Evolutionary conservation across 2,113 vertebrate genomes (phyloP).

Genomic region (Xenopus tropicalis): UCB_Xtro_10.0 CM004445.2:115577001-115577500

Average conservation of each 20-base stretch:
- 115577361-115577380: slow-evolving; percentile 43
- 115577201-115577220: slow-evolving; percentile 61
- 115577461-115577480: slow-evolving; percentile 39
- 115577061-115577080: too few species aligned
- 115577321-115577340: slow-evolving; percentile 57
- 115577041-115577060: too few species aligned
- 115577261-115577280: slow-evolving; percentile 61
- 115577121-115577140: too few species aligned
- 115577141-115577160: too few species aligned
- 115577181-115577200: slow-evolving; percentile 57
- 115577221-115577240: slow-evolving; percentile 60
- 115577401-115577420: slow-evolving; percentile 10
- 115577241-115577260: slow-evolving; percentile 55
- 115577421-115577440: slow-evolving; percentile 39
- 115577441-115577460: slow-evolving; percentile 38
- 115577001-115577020: too few species aligned
- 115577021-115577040: too few species aligned
- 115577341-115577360: slow-evolving; percentile 53
- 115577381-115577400: not conserved
- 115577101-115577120: too few species aligned
- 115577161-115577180: too few species aligned
- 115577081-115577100: too few species aligned
- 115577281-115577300: slow-evolving; percentile 59
- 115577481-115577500: not conserved
- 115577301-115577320: slow-evolving; percentile 69